Evolutionary conservation across 2,888 invertebrate genomes (phyloP).

Genomic region (Drosophila histrio): DNA sequence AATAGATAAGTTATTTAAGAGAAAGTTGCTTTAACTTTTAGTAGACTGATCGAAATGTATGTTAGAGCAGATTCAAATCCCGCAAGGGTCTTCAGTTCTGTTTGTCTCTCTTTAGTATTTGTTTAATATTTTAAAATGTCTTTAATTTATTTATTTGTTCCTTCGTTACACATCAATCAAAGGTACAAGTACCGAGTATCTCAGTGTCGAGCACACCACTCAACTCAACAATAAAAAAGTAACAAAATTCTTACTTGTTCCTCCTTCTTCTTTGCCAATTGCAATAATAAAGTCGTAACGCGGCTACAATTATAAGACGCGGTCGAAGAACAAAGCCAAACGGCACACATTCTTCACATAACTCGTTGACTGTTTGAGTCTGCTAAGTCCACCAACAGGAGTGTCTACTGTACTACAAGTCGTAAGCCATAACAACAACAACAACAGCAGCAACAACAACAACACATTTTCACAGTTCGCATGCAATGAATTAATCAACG

Average conservation of each 20-base stretch:
- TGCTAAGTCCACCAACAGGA: conserved; percentile 17
- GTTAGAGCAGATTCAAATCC: no score
- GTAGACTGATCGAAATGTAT: no score
- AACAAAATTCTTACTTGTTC: background rate
- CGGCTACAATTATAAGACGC: conserved; percentile 75
- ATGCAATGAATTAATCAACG: conserved; percentile 75
- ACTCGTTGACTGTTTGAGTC: conserved; percentile 18
- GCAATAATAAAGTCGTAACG: conserved; percentile 74
- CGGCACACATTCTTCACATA: conserved; percentile 68
- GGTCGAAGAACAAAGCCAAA: conserved; percentile 70
- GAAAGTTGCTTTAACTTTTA: no score
- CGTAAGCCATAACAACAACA: background rate
- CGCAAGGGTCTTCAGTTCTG: no score
- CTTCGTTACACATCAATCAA: no score
- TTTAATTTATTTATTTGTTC: no score
- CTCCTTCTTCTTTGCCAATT: background rate
- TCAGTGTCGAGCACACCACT: background rate
- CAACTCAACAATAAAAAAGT: no score
- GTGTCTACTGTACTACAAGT: conserved; percentile 50
- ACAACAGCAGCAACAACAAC: background rate
- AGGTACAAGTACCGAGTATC: background rate
- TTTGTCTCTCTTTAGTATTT: background rate
- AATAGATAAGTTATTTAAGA: no score
- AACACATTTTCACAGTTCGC: conserved; percentile 47
- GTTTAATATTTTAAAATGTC: background rate